These are phyloP conservation scores for Aradus depressus DNA, from an alignment of 2,888 invertebrate species.

Conservation along the genomic window DNA sequence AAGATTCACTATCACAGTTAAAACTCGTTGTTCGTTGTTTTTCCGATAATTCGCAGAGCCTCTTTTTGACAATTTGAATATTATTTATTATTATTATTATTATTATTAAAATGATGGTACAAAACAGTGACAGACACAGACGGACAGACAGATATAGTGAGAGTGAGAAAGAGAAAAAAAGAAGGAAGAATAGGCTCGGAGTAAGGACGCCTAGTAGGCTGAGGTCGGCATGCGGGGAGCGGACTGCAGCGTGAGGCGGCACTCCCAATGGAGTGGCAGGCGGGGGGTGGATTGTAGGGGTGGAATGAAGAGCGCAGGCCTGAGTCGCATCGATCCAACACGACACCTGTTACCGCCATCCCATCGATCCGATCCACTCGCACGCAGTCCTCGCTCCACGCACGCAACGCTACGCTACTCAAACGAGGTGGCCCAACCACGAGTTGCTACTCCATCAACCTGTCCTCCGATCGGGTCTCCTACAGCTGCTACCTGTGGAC, in stretches of 20 bases:
- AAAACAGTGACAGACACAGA: slow-evolving; percentile 14
- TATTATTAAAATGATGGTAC: too few relatives aligned
- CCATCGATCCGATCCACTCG: not conserved
- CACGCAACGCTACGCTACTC: too few relatives aligned
- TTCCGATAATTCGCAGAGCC: too few relatives aligned
- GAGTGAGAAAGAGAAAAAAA: slow-evolving; percentile 19
- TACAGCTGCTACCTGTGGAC: too few relatives aligned
- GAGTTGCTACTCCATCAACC: too few relatives aligned
- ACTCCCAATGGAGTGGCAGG: slow-evolving; percentile 25
- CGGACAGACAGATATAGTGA: slow-evolving; percentile 17
- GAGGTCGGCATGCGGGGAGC: slow-evolving; percentile 5
- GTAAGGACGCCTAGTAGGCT: slow-evolving; percentile 5
- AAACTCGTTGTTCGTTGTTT: slow-evolving; percentile 15
- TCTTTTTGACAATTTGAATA: too few relatives aligned
- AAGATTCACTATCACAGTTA: slow-evolving; percentile 17
- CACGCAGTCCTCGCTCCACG: not conserved
- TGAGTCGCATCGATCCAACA: slow-evolving; percentile 24
- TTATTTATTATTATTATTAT: too few relatives aligned
- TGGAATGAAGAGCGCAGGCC: not conserved
- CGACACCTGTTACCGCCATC: slow-evolving; percentile 28
- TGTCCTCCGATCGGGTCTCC: too few relatives aligned
- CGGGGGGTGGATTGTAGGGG: slow-evolving; percentile 7
- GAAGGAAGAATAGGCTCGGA: slow-evolving; percentile 1
- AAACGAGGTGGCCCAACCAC: too few relatives aligned
- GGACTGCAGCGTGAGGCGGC: slow-evolving; percentile 12